Evolutionary conservation across 2,888 invertebrate genomes (phyloP).

Genomic region (Tenthredo mesomela): DNA sequence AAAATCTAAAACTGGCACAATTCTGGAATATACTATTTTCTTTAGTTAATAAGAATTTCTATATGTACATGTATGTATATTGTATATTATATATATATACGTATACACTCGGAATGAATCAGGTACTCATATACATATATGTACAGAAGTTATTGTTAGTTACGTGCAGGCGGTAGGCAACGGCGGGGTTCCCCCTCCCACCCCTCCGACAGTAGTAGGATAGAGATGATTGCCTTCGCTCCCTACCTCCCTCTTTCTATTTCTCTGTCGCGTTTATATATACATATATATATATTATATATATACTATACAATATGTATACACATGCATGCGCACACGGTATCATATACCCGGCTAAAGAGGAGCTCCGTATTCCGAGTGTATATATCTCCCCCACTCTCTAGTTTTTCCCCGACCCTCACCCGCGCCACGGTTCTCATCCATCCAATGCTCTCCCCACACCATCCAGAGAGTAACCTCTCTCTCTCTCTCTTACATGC

Average conservation of each 20-base stretch:
- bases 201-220: constrained; percentile 20
- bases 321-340: background rate
- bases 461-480: constrained; percentile 56
- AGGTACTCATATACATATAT: background rate
- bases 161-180: constrained; percentile 1
- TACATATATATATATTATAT: background rate
- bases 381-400: constrained; percentile 34
- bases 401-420: constrained; percentile 51
- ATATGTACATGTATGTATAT: constrained; percentile 7
- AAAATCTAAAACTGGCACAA: background rate
- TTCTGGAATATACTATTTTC: background rate
- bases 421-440: constrained; percentile 53
- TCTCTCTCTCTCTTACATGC: too few species aligned
- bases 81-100: background rate
- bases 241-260: constrained; percentile 29
- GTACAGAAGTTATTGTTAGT: background rate
- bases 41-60: constrained; percentile 17
- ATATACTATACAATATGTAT: background rate
- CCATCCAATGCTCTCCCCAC: constrained; percentile 39
- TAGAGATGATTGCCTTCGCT: constrained; percentile 40
- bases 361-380: constrained; percentile 29
- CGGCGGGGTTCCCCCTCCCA: constrained; percentile 4
- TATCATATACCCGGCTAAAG: constrained; percentile 8
- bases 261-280: background rate
- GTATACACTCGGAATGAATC: background rate